A percentile compares a stretch with the other conserved stretches of the same genome.
These are phyloP conservation scores for Pachycephala philippinensis DNA, from an alignment of 2,113 vertebrate species.

Conservation along the genomic window DNA sequence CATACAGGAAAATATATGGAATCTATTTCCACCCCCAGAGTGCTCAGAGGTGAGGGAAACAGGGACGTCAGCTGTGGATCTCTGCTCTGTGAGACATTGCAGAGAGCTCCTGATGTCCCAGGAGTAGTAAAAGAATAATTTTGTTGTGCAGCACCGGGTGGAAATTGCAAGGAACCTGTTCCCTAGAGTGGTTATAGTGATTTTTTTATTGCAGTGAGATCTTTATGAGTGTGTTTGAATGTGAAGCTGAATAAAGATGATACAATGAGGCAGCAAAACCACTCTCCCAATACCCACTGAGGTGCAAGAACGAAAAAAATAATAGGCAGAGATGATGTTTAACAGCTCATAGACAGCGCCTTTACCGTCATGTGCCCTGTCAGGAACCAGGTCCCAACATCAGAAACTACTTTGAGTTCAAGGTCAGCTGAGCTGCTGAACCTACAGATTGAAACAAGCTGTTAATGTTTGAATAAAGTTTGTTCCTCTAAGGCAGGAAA, in stretches of 20 bases:
- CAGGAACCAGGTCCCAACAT: not conserved
- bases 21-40: fast-evolving
- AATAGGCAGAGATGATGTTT: not conserved
- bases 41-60: not conserved
- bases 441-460: not conserved
- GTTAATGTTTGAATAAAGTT: not conserved
- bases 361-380: not conserved
- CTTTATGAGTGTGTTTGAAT: not conserved
- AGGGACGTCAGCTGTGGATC: not conserved
- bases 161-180: not conserved
- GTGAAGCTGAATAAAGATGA: not conserved
- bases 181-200: not conserved
- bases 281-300: not conserved
- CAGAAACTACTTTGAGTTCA: not conserved
- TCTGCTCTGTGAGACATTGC: not conserved
- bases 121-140: not conserved
- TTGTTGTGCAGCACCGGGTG: not conserved
- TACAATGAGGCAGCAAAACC: not conserved
- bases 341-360: not conserved
- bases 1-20: not conserved
- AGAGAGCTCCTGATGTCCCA: not conserved
- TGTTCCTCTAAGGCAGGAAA: not conserved
- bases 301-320: not conserved
- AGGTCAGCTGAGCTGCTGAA: not conserved
- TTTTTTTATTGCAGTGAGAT: not conserved